Evolutionary conservation across 2,797 vertebrate species (phyloP), one percentile per base, ranked within the genome.

Genomic region (Scleropages formosus): DNA sequence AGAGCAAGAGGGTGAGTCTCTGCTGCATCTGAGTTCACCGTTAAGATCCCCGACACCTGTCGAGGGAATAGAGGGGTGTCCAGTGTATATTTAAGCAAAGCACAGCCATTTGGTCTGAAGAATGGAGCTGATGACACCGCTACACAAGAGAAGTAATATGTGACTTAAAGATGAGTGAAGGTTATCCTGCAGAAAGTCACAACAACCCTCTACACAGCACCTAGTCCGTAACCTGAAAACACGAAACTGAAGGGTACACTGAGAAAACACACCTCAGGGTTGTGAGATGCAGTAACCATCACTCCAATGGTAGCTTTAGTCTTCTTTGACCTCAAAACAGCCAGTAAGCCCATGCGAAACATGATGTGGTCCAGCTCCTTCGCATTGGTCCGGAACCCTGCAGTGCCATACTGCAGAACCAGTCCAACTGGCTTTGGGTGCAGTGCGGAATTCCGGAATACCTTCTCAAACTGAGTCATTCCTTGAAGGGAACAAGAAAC

Each of bases 251-350:
- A n/a, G n/a, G n/a, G n/a, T n/a, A n/a, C n/a, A n/a, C n/a, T n/a
- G n/a, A 56, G 27, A 49, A 70, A 22, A 13, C 24, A 26, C 82
- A 98, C 96, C 89, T 99, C 98, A 3, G 98, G 96, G 84, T 99
- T 99, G 84, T 99, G 98, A 0, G 97, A 98, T 0, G 98, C 98
- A 0, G 97, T 99, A n/a, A 99, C 96, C 96, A 99, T 95, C 77
- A 98, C 83, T 9, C 96, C 97, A 1, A 99, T 95, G 15, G 94
- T 93, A 11, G 93, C 88, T 61, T 86, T 80, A 0, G 92, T 90
- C 13, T 94, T 93, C 78, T 88, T 95, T 81, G 98, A 96, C 72
- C 96, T 87, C 58, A 99, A 84, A 0, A 87, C 82, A 0, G 97
- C 96, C 82, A 99, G 87, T 27, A 98, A 81, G 20, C 98, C 98